phyloP scores from a whole-genome alignment of 2,113 vertebrate species.

The Miniopterus natalensis region DNA sequence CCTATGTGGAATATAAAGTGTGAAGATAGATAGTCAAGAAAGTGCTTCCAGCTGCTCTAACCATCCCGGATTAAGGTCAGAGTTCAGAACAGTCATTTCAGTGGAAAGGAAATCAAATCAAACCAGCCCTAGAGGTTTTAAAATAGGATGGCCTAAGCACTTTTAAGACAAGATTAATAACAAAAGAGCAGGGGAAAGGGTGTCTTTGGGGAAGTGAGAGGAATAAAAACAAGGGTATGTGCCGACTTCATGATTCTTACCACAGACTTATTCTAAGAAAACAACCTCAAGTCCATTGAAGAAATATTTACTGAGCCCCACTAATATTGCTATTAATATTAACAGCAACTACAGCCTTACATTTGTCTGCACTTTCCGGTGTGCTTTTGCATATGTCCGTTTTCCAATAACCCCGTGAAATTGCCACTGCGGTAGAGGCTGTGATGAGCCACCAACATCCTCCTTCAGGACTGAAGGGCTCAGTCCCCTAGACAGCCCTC shows the following conservation, averaged over 20 bases:
- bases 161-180: slow-evolving; percentile 82
- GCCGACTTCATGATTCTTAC: slow-evolving; percentile 50
- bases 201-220: slow-evolving; percentile 72
- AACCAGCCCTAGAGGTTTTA: slow-evolving; percentile 80
- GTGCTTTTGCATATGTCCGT: background rate
- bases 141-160: slow-evolving; percentile 79
- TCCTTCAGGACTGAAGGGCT: background rate
- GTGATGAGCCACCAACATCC: background rate
- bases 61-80: slow-evolving; percentile 79
- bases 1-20: slow-evolving; percentile 67
- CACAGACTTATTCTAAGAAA: slow-evolving; percentile 40
- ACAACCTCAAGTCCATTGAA: background rate
- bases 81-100: slow-evolving; percentile 84
- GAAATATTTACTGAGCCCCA: slow-evolving; percentile 28
- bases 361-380: background rate
- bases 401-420: slow-evolving; percentile 13
- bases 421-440: background rate
- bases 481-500: background rate
- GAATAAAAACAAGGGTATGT: slow-evolving; percentile 76
- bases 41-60: slow-evolving; percentile 74
- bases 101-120: slow-evolving; percentile 81
- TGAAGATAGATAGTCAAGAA: slow-evolving; percentile 75
- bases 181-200: slow-evolving; percentile 67
- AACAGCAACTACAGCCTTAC: background rate
- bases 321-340: background rate